These are phyloP conservation scores for Electrona antarctica DNA, from an alignment of 2,113 vertebrate species.

Conservation along the genomic window DNA sequence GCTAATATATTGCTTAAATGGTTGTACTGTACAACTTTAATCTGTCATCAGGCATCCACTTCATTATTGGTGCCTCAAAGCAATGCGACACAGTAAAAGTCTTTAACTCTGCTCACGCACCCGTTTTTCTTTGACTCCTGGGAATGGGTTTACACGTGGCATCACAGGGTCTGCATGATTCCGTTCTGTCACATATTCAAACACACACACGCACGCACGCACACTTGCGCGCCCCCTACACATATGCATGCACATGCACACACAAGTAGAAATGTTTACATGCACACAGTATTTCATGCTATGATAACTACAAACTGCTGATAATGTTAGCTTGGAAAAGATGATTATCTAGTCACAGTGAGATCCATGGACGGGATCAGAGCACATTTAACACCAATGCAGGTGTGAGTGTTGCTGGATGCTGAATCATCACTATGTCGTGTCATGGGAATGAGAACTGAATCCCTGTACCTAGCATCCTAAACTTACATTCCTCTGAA, in stretches of 20 bases:
- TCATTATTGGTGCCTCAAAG: not conserved
- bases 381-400: not conserved
- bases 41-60: no score
- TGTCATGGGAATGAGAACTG: constrained; percentile 11
- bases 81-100: not conserved
- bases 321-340: constrained; percentile 24
- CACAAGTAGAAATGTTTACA: not conserved
- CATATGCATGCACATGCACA: not conserved
- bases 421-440: constrained; percentile 50
- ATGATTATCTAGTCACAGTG: constrained; percentile 8
- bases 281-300: not conserved
- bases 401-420: not conserved
- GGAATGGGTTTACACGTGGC: constrained; percentile 5
- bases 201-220: not conserved
- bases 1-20: no score
- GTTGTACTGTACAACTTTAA: no score
- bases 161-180: no score
- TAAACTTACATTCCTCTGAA: no score
- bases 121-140: constrained; percentile 8
- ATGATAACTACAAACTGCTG: constrained; percentile 15
- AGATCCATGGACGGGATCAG: not conserved
- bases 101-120: not conserved
- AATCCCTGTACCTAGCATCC: no score
- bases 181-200: no score
- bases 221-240: not conserved